Conservation (phyloP, 2,888 invertebrate genomes). For the Trichogramma evanescens region DNA sequence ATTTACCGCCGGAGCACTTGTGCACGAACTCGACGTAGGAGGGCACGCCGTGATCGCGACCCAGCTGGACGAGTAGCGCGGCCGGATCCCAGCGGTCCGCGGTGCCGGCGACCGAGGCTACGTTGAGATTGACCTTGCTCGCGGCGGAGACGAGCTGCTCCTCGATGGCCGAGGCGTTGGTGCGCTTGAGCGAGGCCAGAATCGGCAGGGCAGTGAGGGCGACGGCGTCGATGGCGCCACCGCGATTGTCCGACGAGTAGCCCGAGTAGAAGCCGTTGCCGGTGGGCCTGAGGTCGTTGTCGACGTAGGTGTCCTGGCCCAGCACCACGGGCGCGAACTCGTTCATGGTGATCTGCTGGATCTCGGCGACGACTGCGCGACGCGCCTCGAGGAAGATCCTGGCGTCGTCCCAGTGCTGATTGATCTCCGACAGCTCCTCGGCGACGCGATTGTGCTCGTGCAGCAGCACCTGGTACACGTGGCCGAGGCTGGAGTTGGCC, state of each 20-base stretch:
- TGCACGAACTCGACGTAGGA: slow-evolving; percentile 64
- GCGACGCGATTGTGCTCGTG: slow-evolving; percentile 77
- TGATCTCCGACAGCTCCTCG: slow-evolving; percentile 60
- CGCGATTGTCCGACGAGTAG: slow-evolving; percentile 74
- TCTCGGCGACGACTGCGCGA: slow-evolving; percentile 64
- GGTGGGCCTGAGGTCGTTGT: slow-evolving; percentile 57
- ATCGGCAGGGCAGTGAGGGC: slow-evolving; percentile 68
- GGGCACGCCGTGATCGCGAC: slow-evolving; percentile 75
- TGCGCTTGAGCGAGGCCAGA: slow-evolving; percentile 69
- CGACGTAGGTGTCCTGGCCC: slow-evolving; percentile 61
- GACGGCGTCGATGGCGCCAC: slow-evolving; percentile 72
- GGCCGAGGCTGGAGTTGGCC: slow-evolving; percentile 43
- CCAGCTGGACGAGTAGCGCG: slow-evolving; percentile 54
- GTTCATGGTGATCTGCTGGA: slow-evolving; percentile 78
- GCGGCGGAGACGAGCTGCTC: slow-evolving; percentile 61
- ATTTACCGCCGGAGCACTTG: slow-evolving; percentile 47
- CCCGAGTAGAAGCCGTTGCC: slow-evolving; percentile 68
- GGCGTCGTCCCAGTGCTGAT: slow-evolving; percentile 75
- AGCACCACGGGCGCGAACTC: slow-evolving; percentile 75
- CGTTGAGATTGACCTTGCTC: slow-evolving; percentile 55
- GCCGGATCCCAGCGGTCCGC: slow-evolving; percentile 35
- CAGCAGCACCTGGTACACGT: slow-evolving; percentile 49
- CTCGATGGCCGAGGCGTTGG: slow-evolving; percentile 51
- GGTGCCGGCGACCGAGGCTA: slow-evolving; percentile 31
- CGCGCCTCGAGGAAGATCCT: slow-evolving; percentile 69